Conservation (phyloP, 2,113 vertebrate genomes). For the Chloebia gouldiae region DNA sequence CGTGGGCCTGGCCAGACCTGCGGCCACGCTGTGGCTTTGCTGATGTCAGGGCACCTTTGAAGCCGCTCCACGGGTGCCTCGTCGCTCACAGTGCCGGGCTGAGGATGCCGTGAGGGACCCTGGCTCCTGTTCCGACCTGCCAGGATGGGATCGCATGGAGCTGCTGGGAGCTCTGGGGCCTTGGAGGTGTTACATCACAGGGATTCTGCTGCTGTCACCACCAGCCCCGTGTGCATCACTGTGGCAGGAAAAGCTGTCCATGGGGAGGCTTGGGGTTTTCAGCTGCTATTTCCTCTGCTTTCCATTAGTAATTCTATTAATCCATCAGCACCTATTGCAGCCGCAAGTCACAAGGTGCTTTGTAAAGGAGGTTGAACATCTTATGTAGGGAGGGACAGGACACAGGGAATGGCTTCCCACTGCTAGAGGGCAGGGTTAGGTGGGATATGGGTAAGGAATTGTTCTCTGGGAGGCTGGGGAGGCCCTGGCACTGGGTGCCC, state of each 20-base stretch:
- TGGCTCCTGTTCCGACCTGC: slow-evolving; percentile 16
- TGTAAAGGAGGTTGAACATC: not conserved
- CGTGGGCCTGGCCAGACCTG: not conserved
- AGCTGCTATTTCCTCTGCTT: not conserved
- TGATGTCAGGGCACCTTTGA: slow-evolving; percentile 59
- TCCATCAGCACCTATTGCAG: not conserved
- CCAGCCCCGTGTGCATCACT: slow-evolving; percentile 33
- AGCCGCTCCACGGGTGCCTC: not conserved
- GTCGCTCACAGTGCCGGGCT: not conserved
- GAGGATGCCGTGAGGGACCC: not conserved
- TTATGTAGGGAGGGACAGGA: not conserved
- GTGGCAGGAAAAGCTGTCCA: slow-evolving; percentile 42
- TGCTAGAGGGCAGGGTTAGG: accelerated
- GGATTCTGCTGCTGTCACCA: not conserved
- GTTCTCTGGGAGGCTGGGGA: accelerated
- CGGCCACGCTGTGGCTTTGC: not conserved
- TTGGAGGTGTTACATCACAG: slow-evolving; percentile 41
- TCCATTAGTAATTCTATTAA: not conserved
- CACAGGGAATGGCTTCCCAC: not conserved
- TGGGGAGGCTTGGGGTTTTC: slow-evolving; percentile 37
- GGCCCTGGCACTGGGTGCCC: not conserved
- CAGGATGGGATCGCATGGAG: not conserved
- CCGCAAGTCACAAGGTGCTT: not conserved
- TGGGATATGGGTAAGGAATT: not conserved
- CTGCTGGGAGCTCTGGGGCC: not conserved